A percentile compares a stretch with the other conserved stretches of the same genome.
phyloP scores from a whole-genome alignment of 2,113 vertebrate genomes.

The Balaeniceps rex region DNA sequence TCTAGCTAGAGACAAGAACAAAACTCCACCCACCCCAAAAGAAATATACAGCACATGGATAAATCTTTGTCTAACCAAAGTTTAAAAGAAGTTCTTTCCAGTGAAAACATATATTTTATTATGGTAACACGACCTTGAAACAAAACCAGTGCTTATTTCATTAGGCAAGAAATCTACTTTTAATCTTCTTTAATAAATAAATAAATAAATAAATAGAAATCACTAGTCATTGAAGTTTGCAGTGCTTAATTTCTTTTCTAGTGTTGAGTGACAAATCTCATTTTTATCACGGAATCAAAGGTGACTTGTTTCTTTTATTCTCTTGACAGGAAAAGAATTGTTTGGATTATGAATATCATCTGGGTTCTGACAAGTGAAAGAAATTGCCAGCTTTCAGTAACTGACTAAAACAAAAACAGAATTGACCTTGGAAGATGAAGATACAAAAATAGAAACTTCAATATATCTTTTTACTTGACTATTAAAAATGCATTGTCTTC shows the following conservation, averaged over 20 bases:
- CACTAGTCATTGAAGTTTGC: neutral
- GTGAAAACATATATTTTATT: neutral
- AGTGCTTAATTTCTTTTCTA: neutral
- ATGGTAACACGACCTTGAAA: neutral
- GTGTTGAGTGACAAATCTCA: neutral
- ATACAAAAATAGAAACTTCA: constrained; percentile 41
- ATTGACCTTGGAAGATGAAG: constrained; percentile 56
- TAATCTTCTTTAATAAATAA: neutral
- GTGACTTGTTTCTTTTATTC: constrained; percentile 13
- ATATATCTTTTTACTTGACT: constrained; percentile 19
- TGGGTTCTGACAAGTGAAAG: constrained; percentile 63
- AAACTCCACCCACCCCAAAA: neutral
- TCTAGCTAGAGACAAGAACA: neutral
- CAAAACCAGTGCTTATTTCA: neutral
- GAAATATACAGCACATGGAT: neutral
- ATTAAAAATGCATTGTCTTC: constrained; percentile 49
- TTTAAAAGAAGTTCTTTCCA: neutral
- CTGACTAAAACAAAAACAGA: constrained; percentile 39
- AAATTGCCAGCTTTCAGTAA: neutral
- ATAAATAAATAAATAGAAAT: neutral
- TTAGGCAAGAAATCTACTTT: neutral
- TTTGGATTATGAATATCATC: constrained; percentile 64
- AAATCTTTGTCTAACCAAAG: neutral
- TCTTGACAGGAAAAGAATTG: constrained; percentile 53
- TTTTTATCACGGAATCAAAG: constrained; percentile 39